Conservation (phyloP, 2,797 vertebrate species). For the Phaenicophaeus curvirostris region DNA sequence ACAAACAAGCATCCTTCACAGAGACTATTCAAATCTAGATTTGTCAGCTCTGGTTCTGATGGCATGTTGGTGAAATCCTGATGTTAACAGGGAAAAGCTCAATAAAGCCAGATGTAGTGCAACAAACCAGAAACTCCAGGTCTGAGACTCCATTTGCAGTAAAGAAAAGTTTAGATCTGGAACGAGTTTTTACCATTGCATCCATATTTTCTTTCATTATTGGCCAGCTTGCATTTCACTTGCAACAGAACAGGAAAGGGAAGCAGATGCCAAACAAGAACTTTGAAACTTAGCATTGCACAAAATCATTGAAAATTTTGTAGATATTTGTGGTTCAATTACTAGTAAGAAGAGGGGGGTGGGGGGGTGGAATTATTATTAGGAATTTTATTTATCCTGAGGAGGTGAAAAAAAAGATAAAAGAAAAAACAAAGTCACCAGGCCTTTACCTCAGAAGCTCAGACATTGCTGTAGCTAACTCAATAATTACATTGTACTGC, state of each 20-base stretch:
- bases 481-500: conserved; percentile 83
- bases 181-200: neutral
- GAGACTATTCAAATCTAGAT: neutral
- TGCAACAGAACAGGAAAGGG: neutral
- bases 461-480: conserved; percentile 72
- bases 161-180: neutral
- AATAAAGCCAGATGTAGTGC: accelerated
- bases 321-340: neutral
- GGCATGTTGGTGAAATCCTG: neutral
- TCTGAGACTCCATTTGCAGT: neutral
- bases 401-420: neutral
- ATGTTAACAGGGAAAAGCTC: neutral
- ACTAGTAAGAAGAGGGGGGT: conserved; percentile 6
- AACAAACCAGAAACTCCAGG: neutral
- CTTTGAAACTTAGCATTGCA: neutral
- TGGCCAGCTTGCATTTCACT: neutral
- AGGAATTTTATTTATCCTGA: conserved; percentile 40
- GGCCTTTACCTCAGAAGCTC: conserved; percentile 71
- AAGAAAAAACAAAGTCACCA: conserved; percentile 33
- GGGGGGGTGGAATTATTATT: too few relatives aligned
- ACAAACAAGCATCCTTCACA: neutral
- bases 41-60: neutral
- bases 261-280: neutral
- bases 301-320: neutral
- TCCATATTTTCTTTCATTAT: neutral